Evolutionary conservation across 2,113 vertebrate species (phyloP), one percentile per base, ranked within the genome.

Genomic region (Cinclus cinclus): DNA sequence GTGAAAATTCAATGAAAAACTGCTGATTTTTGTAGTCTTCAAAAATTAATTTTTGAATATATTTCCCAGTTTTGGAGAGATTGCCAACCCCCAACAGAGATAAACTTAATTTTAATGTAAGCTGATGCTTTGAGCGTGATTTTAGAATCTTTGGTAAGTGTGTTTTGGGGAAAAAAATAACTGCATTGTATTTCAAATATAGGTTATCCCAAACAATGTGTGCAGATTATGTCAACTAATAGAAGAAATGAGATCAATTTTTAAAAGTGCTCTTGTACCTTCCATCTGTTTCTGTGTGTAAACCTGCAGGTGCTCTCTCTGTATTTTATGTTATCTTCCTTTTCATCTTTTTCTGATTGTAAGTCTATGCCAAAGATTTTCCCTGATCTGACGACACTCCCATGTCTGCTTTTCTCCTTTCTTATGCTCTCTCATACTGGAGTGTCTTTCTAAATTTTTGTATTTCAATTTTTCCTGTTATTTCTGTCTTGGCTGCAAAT

Each of bases 331-430:
- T n/a, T 59, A 3, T 11, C 17, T 58, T 52, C 4, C 62, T 42
- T 83, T 9, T 39, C 10, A 14, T 50, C 5, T 53, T 81, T 62
- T 70, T 71, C 27, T 42, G 63, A n/a, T 7, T 13, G 1, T 20
- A 25, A 69, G 1, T 30, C 19, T 60, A 2, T 55, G 9, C 6
- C 0, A 0, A 9, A 27, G 25, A 19, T 39, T 55, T 73, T 42
- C 8, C 7, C 11, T 59, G 7, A 33, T 35, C 56, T 78, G 44
- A 9, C 79, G 62, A 35, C 19, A 27, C 19, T 80, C 27, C 13
- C 35, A 47, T 27, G 6, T 78, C 17, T 81, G 10, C 20, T 74
- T 71, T 53, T 83, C 53, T 81, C 9, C 35, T 49, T 81, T 75
- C 9, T 37, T 16, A 21, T 10, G 3, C 27, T 52, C 1, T 55